These are phyloP conservation scores for Neotoma lepida DNA, from an alignment of 2,113 vertebrate species.

Conservation along the genomic window DNA sequence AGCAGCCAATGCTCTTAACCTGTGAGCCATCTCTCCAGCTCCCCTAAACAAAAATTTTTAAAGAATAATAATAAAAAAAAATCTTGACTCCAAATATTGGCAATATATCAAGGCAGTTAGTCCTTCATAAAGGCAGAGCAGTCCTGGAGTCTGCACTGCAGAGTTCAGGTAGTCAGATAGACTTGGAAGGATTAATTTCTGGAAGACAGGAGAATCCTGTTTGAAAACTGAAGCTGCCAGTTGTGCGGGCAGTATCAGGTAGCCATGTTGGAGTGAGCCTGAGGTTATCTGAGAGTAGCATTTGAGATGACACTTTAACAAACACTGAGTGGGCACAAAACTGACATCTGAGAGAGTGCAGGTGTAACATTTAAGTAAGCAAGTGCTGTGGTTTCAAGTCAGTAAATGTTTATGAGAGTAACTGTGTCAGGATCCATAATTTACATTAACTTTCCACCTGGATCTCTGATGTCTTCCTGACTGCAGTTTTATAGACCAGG, in stretches of 20 bases:
- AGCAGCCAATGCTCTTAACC: background rate
- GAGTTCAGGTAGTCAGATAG: background rate
- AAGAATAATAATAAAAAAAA: background rate
- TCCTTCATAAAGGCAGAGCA: slow-evolving; percentile 13
- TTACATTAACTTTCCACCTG: slow-evolving; percentile 48
- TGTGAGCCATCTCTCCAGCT: background rate
- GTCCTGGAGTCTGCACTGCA: background rate
- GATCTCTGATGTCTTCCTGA: slow-evolving; percentile 34
- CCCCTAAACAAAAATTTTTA: background rate
- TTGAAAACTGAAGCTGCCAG: slow-evolving; percentile 22
- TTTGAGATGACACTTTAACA: slow-evolving; percentile 23
- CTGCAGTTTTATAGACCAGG: background rate
- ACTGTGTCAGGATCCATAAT: slow-evolving; percentile 44
- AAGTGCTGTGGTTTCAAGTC: slow-evolving; percentile 54
- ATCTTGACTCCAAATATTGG: slow-evolving; percentile 29
- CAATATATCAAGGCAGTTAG: background rate
- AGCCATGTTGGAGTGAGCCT: background rate
- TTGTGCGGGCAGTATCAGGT: background rate
- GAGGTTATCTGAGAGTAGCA: background rate
- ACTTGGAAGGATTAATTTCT: background rate
- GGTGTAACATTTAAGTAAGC: slow-evolving; percentile 41
- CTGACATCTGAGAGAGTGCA: slow-evolving; percentile 15
- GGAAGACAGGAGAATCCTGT: background rate
- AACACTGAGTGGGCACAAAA: background rate
- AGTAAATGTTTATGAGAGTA: slow-evolving; percentile 65